Evolutionary conservation across 2,888 invertebrate species (phyloP).

Genomic region (Aphelenchoides bicaudatus): DNA sequence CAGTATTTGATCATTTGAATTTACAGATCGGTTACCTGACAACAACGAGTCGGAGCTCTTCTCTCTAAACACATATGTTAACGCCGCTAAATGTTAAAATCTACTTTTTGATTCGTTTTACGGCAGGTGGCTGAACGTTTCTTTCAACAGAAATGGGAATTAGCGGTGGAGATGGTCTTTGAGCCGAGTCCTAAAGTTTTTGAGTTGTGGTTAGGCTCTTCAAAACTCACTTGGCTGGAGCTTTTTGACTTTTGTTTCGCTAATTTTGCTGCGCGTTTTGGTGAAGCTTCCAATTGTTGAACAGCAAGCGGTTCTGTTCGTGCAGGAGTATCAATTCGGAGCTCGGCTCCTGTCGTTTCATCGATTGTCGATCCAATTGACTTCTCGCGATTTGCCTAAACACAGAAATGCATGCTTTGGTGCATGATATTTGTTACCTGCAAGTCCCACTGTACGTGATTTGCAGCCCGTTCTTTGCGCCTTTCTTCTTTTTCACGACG

Average conservation of each 20-base stretch:
- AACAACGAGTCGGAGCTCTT: conserved; percentile 6
- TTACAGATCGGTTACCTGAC: no score
- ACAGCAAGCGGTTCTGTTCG: no score
- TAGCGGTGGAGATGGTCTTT: conserved; percentile 2
- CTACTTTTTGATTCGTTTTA: conserved; percentile 14
- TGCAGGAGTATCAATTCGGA: no score
- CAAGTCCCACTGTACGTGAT: conserved; percentile 47
- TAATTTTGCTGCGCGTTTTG: background rate
- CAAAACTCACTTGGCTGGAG: no score
- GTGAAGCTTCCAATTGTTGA: conserved; percentile 1
- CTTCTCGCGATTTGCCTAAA: no score
- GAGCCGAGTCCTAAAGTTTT: conserved; percentile 1
- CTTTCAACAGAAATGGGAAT: background rate
- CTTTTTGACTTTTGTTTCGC: conserved; percentile 15
- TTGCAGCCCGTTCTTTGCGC: conserved; percentile 37
- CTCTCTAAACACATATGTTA: background rate
- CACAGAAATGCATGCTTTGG: no score
- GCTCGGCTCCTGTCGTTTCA: no score
- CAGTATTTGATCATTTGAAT: no score
- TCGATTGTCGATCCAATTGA: no score
- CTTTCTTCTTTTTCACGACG: conserved; percentile 35
- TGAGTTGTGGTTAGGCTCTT: no score
- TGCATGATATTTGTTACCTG: no score
- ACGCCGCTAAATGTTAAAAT: background rate
- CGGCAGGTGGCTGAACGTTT: background rate